Base-by-base conservation (phyloP, 2,113 vertebrate species). In the Cynoglossus semilaevis region DNA sequence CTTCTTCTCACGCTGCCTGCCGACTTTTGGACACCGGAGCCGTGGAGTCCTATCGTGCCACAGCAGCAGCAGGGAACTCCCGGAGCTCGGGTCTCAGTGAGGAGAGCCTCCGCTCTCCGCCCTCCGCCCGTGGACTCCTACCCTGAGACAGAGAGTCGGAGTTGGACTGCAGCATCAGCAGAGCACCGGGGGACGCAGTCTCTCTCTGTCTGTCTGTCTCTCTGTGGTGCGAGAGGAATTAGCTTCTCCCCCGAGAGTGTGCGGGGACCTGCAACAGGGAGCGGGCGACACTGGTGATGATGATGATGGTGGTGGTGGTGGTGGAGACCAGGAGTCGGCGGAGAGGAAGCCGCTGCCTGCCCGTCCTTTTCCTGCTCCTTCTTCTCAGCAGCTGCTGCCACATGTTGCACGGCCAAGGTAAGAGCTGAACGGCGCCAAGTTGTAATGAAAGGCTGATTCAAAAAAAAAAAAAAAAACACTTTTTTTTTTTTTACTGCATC, bases 321-420 rank as follows among this genome's bases (percentile, higher is more conserved):
- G 53, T 46, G 58, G 42, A 13, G 41, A 66, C 46, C 15, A 52
- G 48, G 65, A 61, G 54, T 43, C 70, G 59, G 38, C 54, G 71
- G 22, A 38, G 51, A 8, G 38, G 75, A 47, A 70, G 58, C 48
- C 70, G 63, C 49, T 65, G 67, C 62, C 51, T 61, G 62, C 67
- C 38, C 35, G 58, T 76, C 13, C 42, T 72, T 19, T 51, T 85
- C 8, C 74, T 88, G 67, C 74, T n/a, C n/a, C n/a, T 89, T 9
- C 56, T 87, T 11, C 70, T 89, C 59, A 18, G 16, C 57, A 51
- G 74, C 79, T 59, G 76, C 69, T 87, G 80, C 84, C 85, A 88
- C 88, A 87, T 88, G 88, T 89, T 89, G 88, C 86, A 84, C 58
- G 86, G 82, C 29, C 88, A 89, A 89, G 88, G 88, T 89, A 86